Percentiles rank a stretch among this genome's conserved stretches.
Evolutionary conservation across 2,888 invertebrate species (phyloP).

Genomic region (Hydraecia micacea): DNA sequence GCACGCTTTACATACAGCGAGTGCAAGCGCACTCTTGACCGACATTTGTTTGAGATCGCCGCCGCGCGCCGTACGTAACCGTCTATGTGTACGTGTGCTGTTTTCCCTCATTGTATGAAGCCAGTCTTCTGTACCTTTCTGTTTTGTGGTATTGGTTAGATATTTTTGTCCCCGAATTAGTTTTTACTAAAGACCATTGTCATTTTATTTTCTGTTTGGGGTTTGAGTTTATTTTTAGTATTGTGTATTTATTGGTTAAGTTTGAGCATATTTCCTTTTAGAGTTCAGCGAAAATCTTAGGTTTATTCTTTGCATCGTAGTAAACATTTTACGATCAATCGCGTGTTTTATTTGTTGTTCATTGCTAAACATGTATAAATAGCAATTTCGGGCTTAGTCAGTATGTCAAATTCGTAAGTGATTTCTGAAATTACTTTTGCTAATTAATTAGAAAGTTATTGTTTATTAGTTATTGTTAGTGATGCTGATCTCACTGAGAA

Average conservation of each 20-base stretch:
- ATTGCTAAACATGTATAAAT: constrained; percentile 1
- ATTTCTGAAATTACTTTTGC: not conserved
- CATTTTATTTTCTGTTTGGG: constrained; percentile 53
- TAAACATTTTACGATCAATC: constrained; percentile 34
- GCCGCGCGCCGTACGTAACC: too few species aligned
- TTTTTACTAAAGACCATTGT: constrained; percentile 48
- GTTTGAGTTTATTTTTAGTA: constrained; percentile 50
- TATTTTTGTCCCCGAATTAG: constrained; percentile 54
- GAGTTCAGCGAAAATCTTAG: constrained; percentile 35
- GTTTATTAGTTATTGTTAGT: too few species aligned
- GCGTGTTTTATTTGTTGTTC: constrained; percentile 13
- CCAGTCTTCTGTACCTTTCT: not conserved
- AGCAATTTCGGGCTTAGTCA: not conserved
- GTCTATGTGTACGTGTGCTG: too few species aligned
- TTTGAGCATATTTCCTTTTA: constrained; percentile 27
- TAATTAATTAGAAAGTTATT: not conserved
- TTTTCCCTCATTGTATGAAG: not conserved
- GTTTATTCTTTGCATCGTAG: constrained; percentile 17
- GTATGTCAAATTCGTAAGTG: not conserved
- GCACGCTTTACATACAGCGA: not conserved
- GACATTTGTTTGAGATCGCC: not conserved
- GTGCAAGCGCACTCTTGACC: not conserved
- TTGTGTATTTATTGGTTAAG: constrained; percentile 39
- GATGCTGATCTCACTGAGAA: not conserved
- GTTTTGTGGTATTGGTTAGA: constrained; percentile 5